These are phyloP conservation scores for Solea senegalensis DNA, from an alignment of 2,113 vertebrate species.

Conservation along the genomic window DNA sequence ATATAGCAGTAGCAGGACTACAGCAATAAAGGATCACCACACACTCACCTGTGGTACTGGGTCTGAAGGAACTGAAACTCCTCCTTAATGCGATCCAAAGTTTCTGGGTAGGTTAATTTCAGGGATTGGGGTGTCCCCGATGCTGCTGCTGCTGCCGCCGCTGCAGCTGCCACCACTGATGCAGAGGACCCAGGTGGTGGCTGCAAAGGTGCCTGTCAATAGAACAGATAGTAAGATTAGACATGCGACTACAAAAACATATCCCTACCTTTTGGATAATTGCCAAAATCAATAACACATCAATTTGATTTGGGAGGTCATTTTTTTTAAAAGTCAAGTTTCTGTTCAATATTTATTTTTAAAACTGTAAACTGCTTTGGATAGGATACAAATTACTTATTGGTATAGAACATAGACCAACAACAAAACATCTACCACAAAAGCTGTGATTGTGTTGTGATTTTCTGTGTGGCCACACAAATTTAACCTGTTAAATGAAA, in stretches of 20 bases:
- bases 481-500: conserved; percentile 7
- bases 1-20: too few relatives aligned
- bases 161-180: conserved; percentile 81
- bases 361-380: too few relatives aligned
- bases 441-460: too few relatives aligned
- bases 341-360: too few relatives aligned
- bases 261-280: background rate
- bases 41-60: conserved; percentile 89
- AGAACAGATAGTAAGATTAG: conserved; percentile 9
- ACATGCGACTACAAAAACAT: background rate
- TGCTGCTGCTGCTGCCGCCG: conserved; percentile 79
- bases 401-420: too few relatives aligned
- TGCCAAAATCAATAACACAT: background rate
- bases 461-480: background rate
- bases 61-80: conserved; percentile 95
- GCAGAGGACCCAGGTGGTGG: conserved; percentile 84
- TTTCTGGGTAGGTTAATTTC: conserved; percentile 92
- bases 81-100: conserved; percentile 93
- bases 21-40: background rate
- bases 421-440: too few relatives aligned
- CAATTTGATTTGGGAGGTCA: too few relatives aligned
- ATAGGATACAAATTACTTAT: too few relatives aligned
- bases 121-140: conserved; percentile 87
- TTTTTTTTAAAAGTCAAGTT: too few relatives aligned
- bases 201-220: conserved; percentile 78